Evolutionary conservation across 2,113 vertebrate species (phyloP), one percentile per base, ranked within the genome.

Genomic region (Pteruthius melanotis): DNA sequence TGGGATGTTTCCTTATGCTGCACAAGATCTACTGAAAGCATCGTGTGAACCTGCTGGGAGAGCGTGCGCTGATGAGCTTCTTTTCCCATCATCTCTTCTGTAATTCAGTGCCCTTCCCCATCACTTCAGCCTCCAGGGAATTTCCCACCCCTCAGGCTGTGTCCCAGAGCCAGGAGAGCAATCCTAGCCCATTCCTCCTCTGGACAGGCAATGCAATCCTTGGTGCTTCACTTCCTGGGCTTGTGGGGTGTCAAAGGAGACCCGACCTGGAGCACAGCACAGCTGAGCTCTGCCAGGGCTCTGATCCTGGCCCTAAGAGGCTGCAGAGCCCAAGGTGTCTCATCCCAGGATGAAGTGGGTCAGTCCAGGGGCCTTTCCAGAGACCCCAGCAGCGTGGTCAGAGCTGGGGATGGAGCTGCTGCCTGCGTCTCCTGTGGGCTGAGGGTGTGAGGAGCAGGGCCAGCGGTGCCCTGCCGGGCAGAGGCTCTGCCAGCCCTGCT

Each of bases 141-240:
- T 94, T 95, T 56, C 69, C 77, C 83, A 64, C 17, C 22, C 44
- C 53, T 68, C 61, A 42, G 31, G 47, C 78, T 91, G 70, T 71
- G 47, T 69, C 54, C 81, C 33, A 69, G 71, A 10, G 50, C 52
- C 91, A 90, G 83, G 60, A 60, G 84, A 79, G 65, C 66, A 70
- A 72, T 76, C 47, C 30, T 16, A 79, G 37, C n/a, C 63, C 87
- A 87, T 93, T 93, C 19, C 66, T 92, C n/a, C 88, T 76, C 66
- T 70, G 70, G 45, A 6, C 26, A 88, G 42, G 61, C 60, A 50
- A 57, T 66, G 35, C 88, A 68, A 33, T 40, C 70, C 37, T 76
- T 10, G 7, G n/a, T 5, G 11, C 56, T 89, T 78, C 90, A 9
- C 31, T 52, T 59, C 63, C 37, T 7, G 63, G 50, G 33, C 37